Base-by-base conservation (phyloP, 2,888 invertebrate species). In the Prenolepis imparis region DNA sequence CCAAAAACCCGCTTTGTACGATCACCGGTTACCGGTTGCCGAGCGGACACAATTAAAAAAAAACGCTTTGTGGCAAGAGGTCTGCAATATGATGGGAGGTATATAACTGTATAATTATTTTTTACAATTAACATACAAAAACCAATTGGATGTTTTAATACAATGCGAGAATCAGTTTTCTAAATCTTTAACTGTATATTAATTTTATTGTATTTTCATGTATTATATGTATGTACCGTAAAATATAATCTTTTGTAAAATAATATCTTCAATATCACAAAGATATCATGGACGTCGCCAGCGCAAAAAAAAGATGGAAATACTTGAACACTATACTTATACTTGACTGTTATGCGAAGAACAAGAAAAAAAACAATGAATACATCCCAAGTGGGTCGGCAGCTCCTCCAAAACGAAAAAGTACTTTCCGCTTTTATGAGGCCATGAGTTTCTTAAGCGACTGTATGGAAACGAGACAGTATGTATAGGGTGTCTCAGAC, bases 81-180 rank as follows among this genome's bases (percentile, higher is more conserved):
- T 63, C 63, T 36, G 63, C n/a, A 63, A 63, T 63, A 63, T 63
- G 36, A 63, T 63, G 36, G 36, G n/a, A 61, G 61, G 61, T 61
- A 61, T 61, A n/a, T 36, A 61, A 61, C 36, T 32, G 28, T 63
- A 61, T 36, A 61, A 36, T 61, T 32, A 61, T 61, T 32, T 8
- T 61, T 61, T 5, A 59, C 28, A 59, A 18, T 18, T 61, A 32
- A 61, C 28, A 61, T 32, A 28, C 11, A 59, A 59, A 28, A 12
- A 12, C 11, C 12, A 12, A 41, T 41, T 41, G 41, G 41, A 41
- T 41, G 41, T 12, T 41, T 41, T 41, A 41, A 41, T 41, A 41
- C 41, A 39, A 39, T 9, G 8, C 9, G 11, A 39, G 12, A 3
- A 32, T 61, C 18, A 32, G 18, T 36, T 36, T 18, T 18, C 32